Evolutionary conservation across 2,888 invertebrate species (phyloP), one percentile per base, ranked within the genome.

Genomic region (Galeopsomyia nigrocyanea): DNA sequence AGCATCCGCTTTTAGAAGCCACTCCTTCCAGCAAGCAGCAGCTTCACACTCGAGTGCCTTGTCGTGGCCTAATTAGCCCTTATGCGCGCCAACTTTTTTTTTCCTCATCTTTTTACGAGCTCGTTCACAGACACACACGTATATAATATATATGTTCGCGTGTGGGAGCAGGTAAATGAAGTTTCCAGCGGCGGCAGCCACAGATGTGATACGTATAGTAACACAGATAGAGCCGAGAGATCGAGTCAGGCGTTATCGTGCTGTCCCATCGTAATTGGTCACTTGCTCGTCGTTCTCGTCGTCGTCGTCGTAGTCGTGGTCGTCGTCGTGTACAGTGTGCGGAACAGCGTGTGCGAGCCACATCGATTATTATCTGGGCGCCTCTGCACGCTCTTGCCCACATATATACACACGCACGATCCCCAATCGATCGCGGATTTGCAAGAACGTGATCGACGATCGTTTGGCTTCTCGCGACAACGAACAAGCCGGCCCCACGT

Each of bases 41-140:
- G 70, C 71, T 78, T 79, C 73, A 78, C 76, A 79, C 77, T 76
- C 77, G 77, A 76, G 73, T 78, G 76, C 74, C 67, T 73, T 74
- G 70, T 67, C 72, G 74, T 73, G 78, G 75, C 77, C 80, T 80
- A 80, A 82, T 83, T 82, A 79, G 78, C 77, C 75, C 78, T 39
- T 39, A 10, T 39, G 13, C 76, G n/a, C 49, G 49, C 21, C 22
- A 17, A 61, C 17, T 47, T 61, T 73, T 50, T 71, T n/a, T n/a
- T n/a, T n/a, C n/a, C n/a, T 71, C 67, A 64, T 55, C n/a, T 68
- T 31, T 39, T 31, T 7, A 31, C 31, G 31, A 31, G 31, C 39
- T 62, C 49, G 14, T 50, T 31, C 31, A 31, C 31, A 31, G 3
- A 31, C 31, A 31, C 31, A 31, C 3, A 7, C 31, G 31, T 31